Evolutionary conservation across 2,113 vertebrate genomes (phyloP).

Genomic region (Tinamus guttatus): DNA sequence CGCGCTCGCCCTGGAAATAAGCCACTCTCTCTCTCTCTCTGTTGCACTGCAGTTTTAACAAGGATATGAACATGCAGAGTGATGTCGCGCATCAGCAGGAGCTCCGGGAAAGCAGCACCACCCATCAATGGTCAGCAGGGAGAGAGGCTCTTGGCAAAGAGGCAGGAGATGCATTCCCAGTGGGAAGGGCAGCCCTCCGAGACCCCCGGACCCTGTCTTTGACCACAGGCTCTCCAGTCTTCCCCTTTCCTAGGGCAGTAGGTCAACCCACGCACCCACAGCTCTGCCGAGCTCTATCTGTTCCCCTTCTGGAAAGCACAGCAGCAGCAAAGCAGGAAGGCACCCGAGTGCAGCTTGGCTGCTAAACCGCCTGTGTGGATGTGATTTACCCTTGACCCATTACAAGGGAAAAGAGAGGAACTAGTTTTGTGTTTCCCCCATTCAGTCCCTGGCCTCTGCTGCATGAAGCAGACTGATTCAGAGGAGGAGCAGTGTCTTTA

Average conservation of each 20-base stretch:
- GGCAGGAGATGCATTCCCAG: not conserved
- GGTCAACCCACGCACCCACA: not conserved
- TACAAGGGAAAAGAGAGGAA: not conserved
- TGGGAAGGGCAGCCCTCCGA: not conserved
- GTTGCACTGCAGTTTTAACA: slow-evolving; percentile 31
- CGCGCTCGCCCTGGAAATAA: not conserved
- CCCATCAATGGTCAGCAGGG: not conserved
- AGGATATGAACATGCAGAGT: slow-evolving; percentile 42
- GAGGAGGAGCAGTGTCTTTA: not conserved
- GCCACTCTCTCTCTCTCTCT: slow-evolving; percentile 34
- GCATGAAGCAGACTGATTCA: not conserved
- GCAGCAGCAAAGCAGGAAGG: not conserved
- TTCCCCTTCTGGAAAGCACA: not conserved
- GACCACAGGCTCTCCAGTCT: not conserved
- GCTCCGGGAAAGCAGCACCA: not conserved
- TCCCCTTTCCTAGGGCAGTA: not conserved
- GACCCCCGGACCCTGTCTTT: not conserved
- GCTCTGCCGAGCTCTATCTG: not conserved
- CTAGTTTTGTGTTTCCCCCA: not conserved
- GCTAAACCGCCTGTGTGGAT: not conserved
- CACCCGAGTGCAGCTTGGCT: not conserved
- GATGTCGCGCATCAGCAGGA: not conserved
- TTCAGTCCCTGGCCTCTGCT: not conserved
- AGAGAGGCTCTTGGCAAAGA: not conserved
- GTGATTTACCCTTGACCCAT: not conserved